Base-by-base conservation (phyloP, 1,140 invertebrate species). In the Sycophaga agraensis region DNA sequence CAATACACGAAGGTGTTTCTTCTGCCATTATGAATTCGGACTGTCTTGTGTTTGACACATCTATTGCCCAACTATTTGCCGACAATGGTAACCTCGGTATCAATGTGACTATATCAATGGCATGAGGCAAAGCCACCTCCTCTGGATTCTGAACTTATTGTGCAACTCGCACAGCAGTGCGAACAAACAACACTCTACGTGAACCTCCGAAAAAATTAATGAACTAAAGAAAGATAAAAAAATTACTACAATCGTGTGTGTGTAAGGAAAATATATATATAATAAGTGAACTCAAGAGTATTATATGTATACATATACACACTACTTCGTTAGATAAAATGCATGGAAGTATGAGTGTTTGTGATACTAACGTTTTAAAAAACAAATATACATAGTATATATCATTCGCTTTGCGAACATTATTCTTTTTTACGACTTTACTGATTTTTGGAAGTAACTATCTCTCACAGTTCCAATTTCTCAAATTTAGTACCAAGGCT, bases 51-150 rank as follows among this genome's bases (percentile, higher is more conserved):
- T 99, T 99, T 83, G 97, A 99, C 79, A 97, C 96, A 24, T 94
- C 92, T 54, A 95, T 98, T 77, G 98, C 97, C 58, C 94, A 98
- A 80, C 83, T 98, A 40, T 99, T 99, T 86, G 95, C 97, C 17
- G 97, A 99, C 77, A 98, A 98, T 82, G 97, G 97, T 6, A 99
- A 99, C 83, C 85, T 99, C 58, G 97, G 96, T 66, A 99, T 99
- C 68, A 99, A 99, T 84, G 98, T 99, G 64, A 99, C 97, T 72
- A 99, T 99, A 79, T 95, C 92, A 61, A 89, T 92, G 85, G 89
- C 90, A 79, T 91, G 81, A 80, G 72, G 67, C 64, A 78, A 77
- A 64, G 62, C 62, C 12, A 14, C 55, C 6, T 28, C 51, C 6
- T 31, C 53, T 21, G 39, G 55, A 24, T 64, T 59, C 34, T 64